These are phyloP conservation scores for Petrocephalus schoutedeni DNA, from an alignment of 2,797 vertebrate species.

Conservation along the genomic window DNA sequence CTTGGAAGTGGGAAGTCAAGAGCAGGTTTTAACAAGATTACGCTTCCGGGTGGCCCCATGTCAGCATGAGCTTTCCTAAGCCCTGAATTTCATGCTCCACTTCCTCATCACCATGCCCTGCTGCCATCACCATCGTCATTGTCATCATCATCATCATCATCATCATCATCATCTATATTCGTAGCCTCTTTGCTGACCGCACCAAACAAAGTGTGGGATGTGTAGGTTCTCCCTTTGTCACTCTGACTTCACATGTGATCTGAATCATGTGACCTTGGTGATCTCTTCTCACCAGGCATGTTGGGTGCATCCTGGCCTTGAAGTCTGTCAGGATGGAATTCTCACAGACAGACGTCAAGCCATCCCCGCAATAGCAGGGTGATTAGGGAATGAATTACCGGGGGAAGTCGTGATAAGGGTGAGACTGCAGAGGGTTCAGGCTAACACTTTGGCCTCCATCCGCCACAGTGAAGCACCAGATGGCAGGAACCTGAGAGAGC, in stretches of 20 bases:
- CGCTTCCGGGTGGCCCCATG: constrained; percentile 49
- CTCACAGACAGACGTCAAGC: not conserved
- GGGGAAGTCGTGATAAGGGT: not conserved
- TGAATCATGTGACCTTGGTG: not conserved
- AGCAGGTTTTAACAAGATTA: constrained; percentile 55
- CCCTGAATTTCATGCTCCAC: constrained; percentile 47
- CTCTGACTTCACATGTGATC: not conserved
- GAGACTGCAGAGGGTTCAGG: not conserved
- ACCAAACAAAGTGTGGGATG: not conserved
- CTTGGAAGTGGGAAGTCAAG: constrained; percentile 43
- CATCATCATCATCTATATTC: not conserved
- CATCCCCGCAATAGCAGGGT: not conserved
- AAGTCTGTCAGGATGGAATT: not conserved
- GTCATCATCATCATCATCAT: not conserved
- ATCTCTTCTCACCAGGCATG: not conserved
- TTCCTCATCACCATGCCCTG: constrained; percentile 25
- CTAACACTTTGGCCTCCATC: not conserved
- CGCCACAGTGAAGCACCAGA: constrained; percentile 19
- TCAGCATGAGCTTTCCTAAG: constrained; percentile 45
- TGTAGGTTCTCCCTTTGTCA: not conserved
- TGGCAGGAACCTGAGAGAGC: constrained; percentile 17
- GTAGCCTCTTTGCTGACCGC: not conserved
- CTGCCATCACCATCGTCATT: not conserved
- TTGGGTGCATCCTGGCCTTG: not conserved
- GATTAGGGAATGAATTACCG: not conserved